These are phyloP conservation scores for Myzus persicae DNA, from an alignment of 1,140 invertebrate species.

Conservation along the genomic window DNA sequence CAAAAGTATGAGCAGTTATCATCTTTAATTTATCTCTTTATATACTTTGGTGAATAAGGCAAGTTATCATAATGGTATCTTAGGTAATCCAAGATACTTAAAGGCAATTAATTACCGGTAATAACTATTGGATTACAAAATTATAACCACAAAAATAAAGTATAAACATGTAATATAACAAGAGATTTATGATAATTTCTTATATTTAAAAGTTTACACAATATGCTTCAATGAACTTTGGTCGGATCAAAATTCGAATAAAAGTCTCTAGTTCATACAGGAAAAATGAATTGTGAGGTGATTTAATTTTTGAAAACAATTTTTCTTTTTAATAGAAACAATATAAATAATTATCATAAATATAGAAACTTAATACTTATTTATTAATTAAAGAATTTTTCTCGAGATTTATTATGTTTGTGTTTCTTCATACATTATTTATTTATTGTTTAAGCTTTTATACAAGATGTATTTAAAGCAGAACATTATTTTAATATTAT, in stretches of 20 bases:
- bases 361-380: background rate
- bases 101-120: background rate
- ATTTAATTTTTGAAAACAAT: background rate
- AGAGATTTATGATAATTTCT: background rate
- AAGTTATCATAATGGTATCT: background rate
- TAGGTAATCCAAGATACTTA: background rate
- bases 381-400: background rate
- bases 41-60: background rate
- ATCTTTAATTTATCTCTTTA: background rate
- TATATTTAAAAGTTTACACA: background rate
- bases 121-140: background rate
- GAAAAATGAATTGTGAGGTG: background rate
- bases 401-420: background rate
- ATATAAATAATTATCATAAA: background rate
- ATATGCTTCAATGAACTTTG: background rate
- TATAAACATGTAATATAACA: background rate
- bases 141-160: conserved; percentile 9
- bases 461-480: background rate
- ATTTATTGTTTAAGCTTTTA: background rate
- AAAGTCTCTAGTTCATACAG: background rate
- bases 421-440: background rate
- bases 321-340: background rate
- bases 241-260: background rate
- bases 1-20: background rate
- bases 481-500: background rate